phyloP scores from a whole-genome alignment of 2,888 invertebrate genomes.

The Malachius bipustulatus region DNA sequence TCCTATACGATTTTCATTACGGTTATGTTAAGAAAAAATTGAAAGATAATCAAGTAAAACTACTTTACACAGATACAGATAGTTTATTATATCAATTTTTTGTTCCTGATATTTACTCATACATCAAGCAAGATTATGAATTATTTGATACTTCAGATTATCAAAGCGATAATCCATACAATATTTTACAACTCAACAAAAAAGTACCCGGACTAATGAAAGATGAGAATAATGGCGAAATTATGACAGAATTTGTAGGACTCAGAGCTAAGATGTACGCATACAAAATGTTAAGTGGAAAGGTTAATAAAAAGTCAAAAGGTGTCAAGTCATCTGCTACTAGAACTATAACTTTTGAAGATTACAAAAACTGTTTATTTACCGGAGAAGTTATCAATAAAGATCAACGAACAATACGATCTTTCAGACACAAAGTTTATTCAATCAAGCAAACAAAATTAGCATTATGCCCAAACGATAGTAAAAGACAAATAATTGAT shows the following conservation, averaged over 20 bases:
- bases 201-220: slow-evolving; percentile 13
- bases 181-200: slow-evolving; percentile 12
- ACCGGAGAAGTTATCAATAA: neutral
- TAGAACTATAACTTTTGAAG: slow-evolving; percentile 7
- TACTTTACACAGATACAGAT: slow-evolving; percentile 13
- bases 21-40: too few relatives aligned
- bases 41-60: too few relatives aligned
- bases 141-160: slow-evolving; percentile 16
- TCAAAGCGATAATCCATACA: slow-evolving; percentile 10
- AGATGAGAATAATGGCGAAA: slow-evolving; percentile 12
- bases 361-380: slow-evolving; percentile 8
- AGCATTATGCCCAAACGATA: slow-evolving; percentile 8
- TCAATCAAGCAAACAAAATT: slow-evolving; percentile 10
- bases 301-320: slow-evolving; percentile 9
- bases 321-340: neutral
- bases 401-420: slow-evolving; percentile 6
- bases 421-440: slow-evolving; percentile 8
- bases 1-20: slow-evolving; percentile 20
- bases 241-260: slow-evolving; percentile 13
- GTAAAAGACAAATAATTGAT: slow-evolving; percentile 7
- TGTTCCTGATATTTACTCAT: slow-evolving; percentile 12
- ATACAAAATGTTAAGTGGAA: neutral
- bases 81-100: slow-evolving; percentile 8
- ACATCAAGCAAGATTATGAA: slow-evolving; percentile 14
- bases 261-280: slow-evolving; percentile 13